Evolutionary conservation across 1,140 invertebrate species (phyloP).

Genomic region (Nomia melanderi): DNA sequence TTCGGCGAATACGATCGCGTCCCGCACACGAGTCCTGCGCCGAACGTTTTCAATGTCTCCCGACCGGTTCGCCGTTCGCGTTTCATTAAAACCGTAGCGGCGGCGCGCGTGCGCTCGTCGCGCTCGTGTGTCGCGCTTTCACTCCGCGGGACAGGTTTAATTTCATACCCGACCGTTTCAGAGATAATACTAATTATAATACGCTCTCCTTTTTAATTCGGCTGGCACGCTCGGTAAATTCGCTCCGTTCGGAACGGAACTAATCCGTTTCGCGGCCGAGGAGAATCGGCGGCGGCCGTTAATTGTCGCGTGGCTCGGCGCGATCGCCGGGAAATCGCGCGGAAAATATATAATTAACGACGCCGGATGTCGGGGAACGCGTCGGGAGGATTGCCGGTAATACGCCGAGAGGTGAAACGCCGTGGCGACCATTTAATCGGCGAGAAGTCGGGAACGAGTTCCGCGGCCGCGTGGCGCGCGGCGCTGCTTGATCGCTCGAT

Average conservation of each 20-base stretch:
- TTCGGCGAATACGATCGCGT: too few relatives aligned
- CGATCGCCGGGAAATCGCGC: conserved; percentile 6
- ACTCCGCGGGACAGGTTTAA: conserved; percentile 34
- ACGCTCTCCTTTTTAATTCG: conserved; percentile 2
- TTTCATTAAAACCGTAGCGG: background rate
- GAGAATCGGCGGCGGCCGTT: background rate
- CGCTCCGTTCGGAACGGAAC: background rate
- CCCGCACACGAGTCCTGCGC: too few relatives aligned
- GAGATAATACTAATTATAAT: conserved; percentile 42
- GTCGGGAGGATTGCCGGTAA: background rate
- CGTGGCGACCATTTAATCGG: background rate
- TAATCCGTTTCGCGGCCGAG: background rate
- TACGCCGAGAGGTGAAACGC: background rate
- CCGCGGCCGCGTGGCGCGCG: conserved; percentile 23
- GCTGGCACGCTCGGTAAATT: background rate
- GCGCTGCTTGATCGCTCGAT: conserved; percentile 24
- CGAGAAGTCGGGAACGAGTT: conserved; percentile 6
- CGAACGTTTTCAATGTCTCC: background rate
- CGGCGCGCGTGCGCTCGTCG: background rate
- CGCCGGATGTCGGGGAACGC: conserved; percentile 15
- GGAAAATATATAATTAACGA: background rate
- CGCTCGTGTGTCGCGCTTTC: conserved; percentile 30
- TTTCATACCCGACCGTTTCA: conserved; percentile 24
- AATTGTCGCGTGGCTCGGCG: background rate
- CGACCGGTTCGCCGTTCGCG: background rate